phyloP scores from a whole-genome alignment of 2,797 vertebrate genomes.

The Pseudochirops corinnae region DNA sequence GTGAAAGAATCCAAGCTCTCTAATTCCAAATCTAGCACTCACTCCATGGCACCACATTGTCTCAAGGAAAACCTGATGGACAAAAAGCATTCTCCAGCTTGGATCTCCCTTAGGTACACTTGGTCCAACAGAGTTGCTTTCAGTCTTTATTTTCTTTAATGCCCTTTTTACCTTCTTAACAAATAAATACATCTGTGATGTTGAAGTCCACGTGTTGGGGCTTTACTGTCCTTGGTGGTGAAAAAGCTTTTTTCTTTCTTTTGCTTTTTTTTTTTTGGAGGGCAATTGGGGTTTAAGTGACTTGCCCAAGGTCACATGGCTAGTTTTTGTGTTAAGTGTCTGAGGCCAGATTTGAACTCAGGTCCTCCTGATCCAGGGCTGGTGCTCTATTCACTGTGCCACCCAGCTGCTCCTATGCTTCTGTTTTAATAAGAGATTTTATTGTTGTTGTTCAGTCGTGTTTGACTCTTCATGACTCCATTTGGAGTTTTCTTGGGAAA shows the following conservation, averaged over 20 bases:
- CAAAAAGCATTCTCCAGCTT: not conserved
- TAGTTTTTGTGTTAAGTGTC: too few relatives aligned
- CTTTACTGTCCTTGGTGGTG: not conserved
- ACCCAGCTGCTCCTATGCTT: not conserved
- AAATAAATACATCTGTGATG: not conserved
- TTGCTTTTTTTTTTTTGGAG: too few relatives aligned
- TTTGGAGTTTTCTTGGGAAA: not conserved
- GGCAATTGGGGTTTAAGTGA: too few relatives aligned
- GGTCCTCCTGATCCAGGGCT: too few relatives aligned
- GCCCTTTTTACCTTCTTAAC: not conserved
- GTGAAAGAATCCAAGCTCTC: not conserved
- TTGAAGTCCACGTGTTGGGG: not conserved
- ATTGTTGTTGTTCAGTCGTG: not conserved
- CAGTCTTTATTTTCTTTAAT: not conserved
- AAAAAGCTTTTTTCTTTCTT: not conserved
- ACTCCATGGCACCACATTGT: not conserved
- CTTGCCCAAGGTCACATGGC: too few relatives aligned
- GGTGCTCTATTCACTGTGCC: too few relatives aligned
- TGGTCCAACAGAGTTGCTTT: not conserved
- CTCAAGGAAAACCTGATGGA: not conserved
- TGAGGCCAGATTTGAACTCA: too few relatives aligned
- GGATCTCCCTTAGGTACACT: not conserved
- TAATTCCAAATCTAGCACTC: not conserved
- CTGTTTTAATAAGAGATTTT: not conserved
- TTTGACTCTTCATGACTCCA: not conserved